Evolutionary conservation across 2,888 invertebrate species (phyloP), one percentile per base, ranked within the genome.

Genomic region (Caenorhabditis parvicauda): DNA sequence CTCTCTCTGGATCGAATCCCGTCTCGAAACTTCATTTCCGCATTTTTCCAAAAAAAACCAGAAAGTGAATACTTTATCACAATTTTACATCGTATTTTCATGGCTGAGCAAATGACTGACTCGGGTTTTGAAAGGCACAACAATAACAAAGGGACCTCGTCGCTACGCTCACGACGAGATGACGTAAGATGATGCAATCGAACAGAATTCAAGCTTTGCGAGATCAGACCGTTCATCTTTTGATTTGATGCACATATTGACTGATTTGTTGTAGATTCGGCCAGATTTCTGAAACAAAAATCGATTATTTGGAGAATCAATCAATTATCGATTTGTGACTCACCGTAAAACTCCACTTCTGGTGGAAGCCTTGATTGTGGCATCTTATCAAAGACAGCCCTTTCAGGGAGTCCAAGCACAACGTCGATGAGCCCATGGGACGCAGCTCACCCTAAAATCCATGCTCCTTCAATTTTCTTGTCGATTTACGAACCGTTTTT

Each of bases 341-440:
- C 43, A 74, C 74, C 62, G 70, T 70, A 37, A 58, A 54, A 50
- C 88, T 88, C 95, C 95, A 96, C 77, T 91, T 90, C 83, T 95
- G 95, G 67, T 89, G 87, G 0, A 90, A 90, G 12, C 90, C 89
- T 85, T 91, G 88, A 82, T 91, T 91, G 77, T 93, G 93, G 79
- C 95, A 95, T 83, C 95, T 94, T 71, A 89, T 88, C 9, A 95
- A 84, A 54, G 87, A 85, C 0, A 92, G 90, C 45, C 85, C 84
- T 45, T 85, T 85, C 62, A 86, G 86, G 0, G 72, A 64, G 46
- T 86, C 85, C 0, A 89, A 88, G 83, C 95, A 92, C 71, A 96
- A 82, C 79, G 94, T 93, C 12, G 93, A 83, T 29, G 90, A 84
- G 65, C 90, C 88, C 0, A 89, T 89, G 52, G 95, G 83, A 12